These are phyloP conservation scores for Megaleporinus macrocephalus DNA, from an alignment of 2,113 vertebrate species.

Conservation along the genomic window DNA sequence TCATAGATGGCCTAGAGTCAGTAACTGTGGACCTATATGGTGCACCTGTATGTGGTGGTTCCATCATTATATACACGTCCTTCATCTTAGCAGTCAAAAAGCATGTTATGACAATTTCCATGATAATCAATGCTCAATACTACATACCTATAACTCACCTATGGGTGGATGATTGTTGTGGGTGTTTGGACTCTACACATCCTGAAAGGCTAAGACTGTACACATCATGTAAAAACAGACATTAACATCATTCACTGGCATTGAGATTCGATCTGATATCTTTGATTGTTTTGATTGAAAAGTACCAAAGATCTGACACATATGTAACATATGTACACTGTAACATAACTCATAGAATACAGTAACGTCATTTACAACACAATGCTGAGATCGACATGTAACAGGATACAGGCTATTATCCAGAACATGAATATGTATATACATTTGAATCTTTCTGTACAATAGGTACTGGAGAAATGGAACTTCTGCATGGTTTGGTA, in stretches of 20 bases:
- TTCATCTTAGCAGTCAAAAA: too few species aligned
- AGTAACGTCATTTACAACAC: conserved; percentile 19
- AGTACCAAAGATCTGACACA: background rate
- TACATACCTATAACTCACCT: background rate
- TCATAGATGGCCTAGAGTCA: too few species aligned
- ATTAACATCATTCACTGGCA: background rate
- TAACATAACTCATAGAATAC: background rate
- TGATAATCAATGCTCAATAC: background rate
- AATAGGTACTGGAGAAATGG: conserved; percentile 55
- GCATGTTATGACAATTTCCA: background rate
- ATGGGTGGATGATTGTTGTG: too few species aligned
- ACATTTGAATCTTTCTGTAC: conserved; percentile 36
- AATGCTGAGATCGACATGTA: conserved; percentile 27
- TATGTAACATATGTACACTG: conserved; percentile 3
- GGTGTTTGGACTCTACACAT: too few species aligned
- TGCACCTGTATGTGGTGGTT: too few species aligned
- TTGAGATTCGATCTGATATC: background rate
- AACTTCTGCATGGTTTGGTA: background rate
- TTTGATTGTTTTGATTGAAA: background rate
- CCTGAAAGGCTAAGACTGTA: background rate
- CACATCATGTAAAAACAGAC: background rate
- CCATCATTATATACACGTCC: too few species aligned
- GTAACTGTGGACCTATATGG: too few species aligned
- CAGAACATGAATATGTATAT: background rate
- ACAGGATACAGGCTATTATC: conserved; percentile 26